Conservation (phyloP, 2,888 invertebrate genomes). For the Agrotis exclamationis region DNA sequence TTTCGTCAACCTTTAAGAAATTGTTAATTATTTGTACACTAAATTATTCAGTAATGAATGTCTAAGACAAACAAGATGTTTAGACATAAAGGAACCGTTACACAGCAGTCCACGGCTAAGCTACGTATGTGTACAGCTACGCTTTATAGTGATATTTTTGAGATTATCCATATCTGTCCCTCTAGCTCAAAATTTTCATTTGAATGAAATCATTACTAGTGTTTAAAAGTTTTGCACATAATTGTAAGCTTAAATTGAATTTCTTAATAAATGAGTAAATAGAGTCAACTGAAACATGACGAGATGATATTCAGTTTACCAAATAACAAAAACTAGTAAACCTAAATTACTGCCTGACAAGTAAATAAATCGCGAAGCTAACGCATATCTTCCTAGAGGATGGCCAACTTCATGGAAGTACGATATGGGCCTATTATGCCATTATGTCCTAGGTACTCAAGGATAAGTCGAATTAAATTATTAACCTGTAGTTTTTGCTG, state of each 20-base stretch:
- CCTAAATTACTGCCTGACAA: background rate
- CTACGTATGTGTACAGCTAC: background rate
- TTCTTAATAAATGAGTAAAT: too few species aligned
- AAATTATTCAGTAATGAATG: slow-evolving; percentile 58
- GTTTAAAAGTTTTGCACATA: too few species aligned
- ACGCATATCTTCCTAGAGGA: background rate
- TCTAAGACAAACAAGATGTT: slow-evolving; percentile 64
- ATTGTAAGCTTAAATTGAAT: too few species aligned
- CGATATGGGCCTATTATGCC: slow-evolving; percentile 54
- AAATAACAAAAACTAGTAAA: too few species aligned
- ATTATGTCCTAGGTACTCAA: slow-evolving; percentile 51
- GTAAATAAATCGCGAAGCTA: background rate
- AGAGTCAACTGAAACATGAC: too few species aligned
- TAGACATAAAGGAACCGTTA: background rate
- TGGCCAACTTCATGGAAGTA: slow-evolving; percentile 4
- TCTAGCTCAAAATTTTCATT: too few species aligned
- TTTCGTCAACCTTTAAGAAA: slow-evolving; percentile 69
- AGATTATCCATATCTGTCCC: too few species aligned
- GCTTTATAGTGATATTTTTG: too few species aligned
- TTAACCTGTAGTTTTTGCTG: slow-evolving; percentile 34
- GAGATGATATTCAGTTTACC: too few species aligned
- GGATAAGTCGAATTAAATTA: slow-evolving; percentile 51
- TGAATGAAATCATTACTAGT: too few species aligned
- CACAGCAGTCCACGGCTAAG: slow-evolving; percentile 1
- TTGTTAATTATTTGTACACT: slow-evolving; percentile 56